Conservation (phyloP, 2,113 vertebrate species). For the Deroptyus accipitrinus region DNA sequence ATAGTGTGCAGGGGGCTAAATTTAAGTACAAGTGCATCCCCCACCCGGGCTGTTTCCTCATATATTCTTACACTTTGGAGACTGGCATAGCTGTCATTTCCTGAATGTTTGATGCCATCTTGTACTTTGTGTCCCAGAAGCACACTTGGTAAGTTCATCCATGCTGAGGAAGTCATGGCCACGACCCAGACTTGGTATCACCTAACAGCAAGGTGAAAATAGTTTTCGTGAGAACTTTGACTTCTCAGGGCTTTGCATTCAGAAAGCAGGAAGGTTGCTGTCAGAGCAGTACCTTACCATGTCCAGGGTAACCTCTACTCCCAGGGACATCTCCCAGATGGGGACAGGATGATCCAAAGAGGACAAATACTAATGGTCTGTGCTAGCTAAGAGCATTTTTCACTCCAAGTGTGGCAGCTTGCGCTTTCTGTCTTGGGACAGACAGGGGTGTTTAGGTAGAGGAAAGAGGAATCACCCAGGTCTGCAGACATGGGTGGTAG, state of each 20-base stretch:
- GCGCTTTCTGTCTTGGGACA: not conserved
- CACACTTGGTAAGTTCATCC: conserved; percentile 56
- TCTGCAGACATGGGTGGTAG: not conserved
- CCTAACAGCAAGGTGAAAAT: conserved; percentile 62
- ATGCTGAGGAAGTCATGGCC: conserved; percentile 18
- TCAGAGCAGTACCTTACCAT: accelerated
- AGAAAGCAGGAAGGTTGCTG: not conserved
- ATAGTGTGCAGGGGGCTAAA: not conserved
- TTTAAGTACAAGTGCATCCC: not conserved
- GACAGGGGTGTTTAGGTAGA: not conserved
- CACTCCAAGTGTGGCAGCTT: not conserved
- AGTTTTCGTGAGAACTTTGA: not conserved
- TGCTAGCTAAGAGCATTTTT: not conserved
- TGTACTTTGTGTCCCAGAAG: conserved; percentile 47
- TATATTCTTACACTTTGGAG: conserved; percentile 8
- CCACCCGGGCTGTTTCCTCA: conserved; percentile 6
- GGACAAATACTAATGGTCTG: not conserved
- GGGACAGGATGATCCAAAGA: not conserved
- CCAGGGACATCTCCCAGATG: not conserved
- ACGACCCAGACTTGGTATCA: conserved; percentile 3
- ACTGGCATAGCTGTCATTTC: conserved; percentile 25
- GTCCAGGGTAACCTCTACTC: not conserved
- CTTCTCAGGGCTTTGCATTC: not conserved
- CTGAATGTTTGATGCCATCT: not conserved
- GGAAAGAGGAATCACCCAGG: not conserved